These are phyloP conservation scores for Heteromurus nitidus DNA, from an alignment of 2,888 invertebrate genomes.

Conservation along the genomic window DNA sequence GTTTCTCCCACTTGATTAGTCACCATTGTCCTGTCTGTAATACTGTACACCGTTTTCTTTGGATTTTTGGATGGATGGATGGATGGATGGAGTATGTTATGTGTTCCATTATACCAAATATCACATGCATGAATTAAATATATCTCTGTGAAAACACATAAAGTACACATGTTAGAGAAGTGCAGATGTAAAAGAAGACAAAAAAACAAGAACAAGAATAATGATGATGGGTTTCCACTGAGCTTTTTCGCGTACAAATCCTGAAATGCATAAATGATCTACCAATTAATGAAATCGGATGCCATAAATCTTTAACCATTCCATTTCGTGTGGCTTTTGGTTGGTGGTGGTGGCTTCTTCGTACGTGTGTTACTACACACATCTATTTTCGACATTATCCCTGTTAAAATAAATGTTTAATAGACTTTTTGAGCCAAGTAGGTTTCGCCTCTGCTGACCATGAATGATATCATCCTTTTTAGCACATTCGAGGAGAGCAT, in stretches of 20 bases:
- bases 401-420: background rate
- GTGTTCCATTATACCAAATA: too few relatives aligned
- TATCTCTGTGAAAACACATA: constrained; percentile 44
- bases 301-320: constrained; percentile 53
- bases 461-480: constrained; percentile 28
- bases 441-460: constrained; percentile 12
- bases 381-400: too few relatives aligned
- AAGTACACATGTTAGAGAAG: constrained; percentile 16
- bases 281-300: constrained; percentile 65
- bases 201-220: constrained; percentile 56
- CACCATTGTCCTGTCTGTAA: constrained; percentile 61
- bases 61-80: too few relatives aligned
- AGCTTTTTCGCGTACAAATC: constrained; percentile 45
- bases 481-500: too few relatives aligned
- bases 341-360: background rate
- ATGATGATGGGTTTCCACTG: constrained; percentile 30
- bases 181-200: constrained; percentile 7
- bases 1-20: constrained; percentile 64
- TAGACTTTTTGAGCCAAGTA: background rate
- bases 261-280: constrained; percentile 60
- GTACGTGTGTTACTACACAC: too few relatives aligned
- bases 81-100: too few relatives aligned
- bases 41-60: background rate
- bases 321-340: constrained; percentile 7
- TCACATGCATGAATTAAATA: too few relatives aligned